Conservation (phyloP, 1,140 invertebrate species). For the Microplitis mediator region DNA sequence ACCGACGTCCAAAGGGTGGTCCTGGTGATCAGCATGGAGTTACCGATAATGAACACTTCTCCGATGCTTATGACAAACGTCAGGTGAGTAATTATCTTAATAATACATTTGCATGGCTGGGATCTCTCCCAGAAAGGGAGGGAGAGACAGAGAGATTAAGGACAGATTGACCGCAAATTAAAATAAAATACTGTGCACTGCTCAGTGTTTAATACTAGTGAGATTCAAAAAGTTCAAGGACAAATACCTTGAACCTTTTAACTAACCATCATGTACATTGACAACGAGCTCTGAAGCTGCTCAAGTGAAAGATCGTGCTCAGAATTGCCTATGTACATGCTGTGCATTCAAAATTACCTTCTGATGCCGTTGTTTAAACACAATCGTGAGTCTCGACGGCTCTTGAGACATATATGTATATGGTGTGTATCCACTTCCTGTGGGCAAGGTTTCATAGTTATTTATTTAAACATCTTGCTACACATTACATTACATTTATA, state of each 20-base stretch:
- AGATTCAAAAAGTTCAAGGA: not conserved
- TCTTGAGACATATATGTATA: constrained; percentile 39
- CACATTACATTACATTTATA: not conserved
- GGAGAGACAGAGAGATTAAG: not conserved
- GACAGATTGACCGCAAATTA: no score
- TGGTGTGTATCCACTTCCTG: constrained; percentile 43
- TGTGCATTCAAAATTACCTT: not conserved
- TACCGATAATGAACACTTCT: constrained; percentile 49
- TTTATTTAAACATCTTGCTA: not conserved
- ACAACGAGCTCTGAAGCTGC: not conserved
- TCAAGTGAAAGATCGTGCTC: constrained; percentile 2
- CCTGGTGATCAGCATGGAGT: constrained; percentile 37
- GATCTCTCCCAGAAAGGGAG: no score
- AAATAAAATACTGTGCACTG: no score
- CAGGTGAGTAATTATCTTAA: constrained; percentile 43
- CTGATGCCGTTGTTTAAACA: not conserved
- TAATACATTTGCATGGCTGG: not conserved
- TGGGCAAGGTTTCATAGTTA: constrained; percentile 42
- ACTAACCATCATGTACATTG: not conserved
- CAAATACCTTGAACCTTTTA: not conserved
- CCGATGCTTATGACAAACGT: constrained; percentile 53
- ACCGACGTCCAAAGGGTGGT: constrained; percentile 47
- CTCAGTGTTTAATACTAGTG: not conserved
- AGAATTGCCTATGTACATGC: constrained; percentile 10
- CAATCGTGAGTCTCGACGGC: constrained; percentile 29